Evolutionary conservation across 2,797 vertebrate genomes (phyloP).

Genomic region (Silurus lanzhouensis): DNA sequence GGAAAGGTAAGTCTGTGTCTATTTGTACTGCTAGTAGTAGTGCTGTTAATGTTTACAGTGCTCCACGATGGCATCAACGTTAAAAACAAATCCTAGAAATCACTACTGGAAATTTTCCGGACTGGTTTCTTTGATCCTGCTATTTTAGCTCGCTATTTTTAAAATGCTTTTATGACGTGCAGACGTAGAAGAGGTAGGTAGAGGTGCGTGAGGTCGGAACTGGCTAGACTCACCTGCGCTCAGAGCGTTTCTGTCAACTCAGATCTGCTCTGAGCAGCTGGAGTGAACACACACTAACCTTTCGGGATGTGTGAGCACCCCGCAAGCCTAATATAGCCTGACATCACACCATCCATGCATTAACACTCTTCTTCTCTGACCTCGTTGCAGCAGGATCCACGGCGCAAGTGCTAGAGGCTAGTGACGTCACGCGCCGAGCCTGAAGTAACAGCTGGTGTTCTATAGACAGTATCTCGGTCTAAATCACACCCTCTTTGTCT

Average conservation of each 20-base stretch:
- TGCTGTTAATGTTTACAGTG: neutral
- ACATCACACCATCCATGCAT: conserved; percentile 66
- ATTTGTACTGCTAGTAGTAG: neutral
- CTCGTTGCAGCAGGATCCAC: neutral
- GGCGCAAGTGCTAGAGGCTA: neutral
- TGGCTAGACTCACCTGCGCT: conserved; percentile 70
- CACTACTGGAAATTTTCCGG: neutral
- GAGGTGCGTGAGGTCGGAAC: conserved; percentile 63
- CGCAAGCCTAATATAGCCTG: conserved; percentile 64
- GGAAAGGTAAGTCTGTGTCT: conserved; percentile 11
- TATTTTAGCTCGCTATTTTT: neutral
- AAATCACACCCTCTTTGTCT: neutral
- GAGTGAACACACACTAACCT: conserved; percentile 62
- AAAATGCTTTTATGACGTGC: neutral
- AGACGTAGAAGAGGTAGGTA: conserved; percentile 56
- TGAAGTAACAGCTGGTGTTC: conserved; percentile 23
- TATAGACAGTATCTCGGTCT: conserved; percentile 10
- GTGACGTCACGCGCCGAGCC: conserved; percentile 5
- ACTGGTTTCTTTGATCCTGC: neutral
- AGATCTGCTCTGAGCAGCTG: conserved; percentile 59
- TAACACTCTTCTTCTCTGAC: conserved; percentile 58
- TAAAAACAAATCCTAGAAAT: neutral
- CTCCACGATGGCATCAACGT: neutral
- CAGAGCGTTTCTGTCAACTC: conserved; percentile 68
- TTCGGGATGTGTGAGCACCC: conserved; percentile 61